Base-by-base conservation (phyloP, 2,888 invertebrate genomes). In the Rotaria magnacalcarata region DNA sequence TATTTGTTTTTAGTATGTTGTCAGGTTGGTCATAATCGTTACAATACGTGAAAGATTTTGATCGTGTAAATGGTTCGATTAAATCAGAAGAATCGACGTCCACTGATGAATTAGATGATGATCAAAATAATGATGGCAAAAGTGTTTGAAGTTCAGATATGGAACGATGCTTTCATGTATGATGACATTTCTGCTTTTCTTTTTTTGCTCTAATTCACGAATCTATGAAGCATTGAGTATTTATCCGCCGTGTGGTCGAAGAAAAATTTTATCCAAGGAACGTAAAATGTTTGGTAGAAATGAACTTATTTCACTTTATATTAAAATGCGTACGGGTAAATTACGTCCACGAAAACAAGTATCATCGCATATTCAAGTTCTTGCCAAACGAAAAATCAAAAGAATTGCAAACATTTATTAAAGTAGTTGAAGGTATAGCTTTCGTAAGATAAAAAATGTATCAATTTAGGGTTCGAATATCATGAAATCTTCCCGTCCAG, bases 211-310 rank as follows among this genome's bases (percentile, higher is more conserved):
- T 3, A 19, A 67, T 14, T 16, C 14, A 21, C 8, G 5, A 24
- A 7, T 24, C 8, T 7, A 56, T 56, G 99, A 99, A 93, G 99
- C 99, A 88, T 93, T 99, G 91, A 96, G 97, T 90, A 98, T 99
- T 92, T 99, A 99, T 93, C 99, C 99, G 88, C 99, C 99, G 88
- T 99, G 99, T 92, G 99, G 99, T 89, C 93, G 99, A 90, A 94
- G 99, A 92, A 99, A 99, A 94, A 99, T 99, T 90, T 94, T 99
- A 90, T 97, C 97, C 89, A 99, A 99, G 92, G 99, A 99, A 93
- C 99, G 99, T 91, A 99, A 99, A 94, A 99, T 99, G 99, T 99
- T 98, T 93, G 99, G 98, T 99, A 95, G 99, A 90, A 99, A 99
- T 93, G 99, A 99, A 94, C 93, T 99, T 92, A 99, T 99, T 93